A percentile compares a stretch with the other conserved stretches of the same genome.
phyloP scores from a whole-genome alignment of 1,140 invertebrate genomes.

The Teleogryllus occipitalis region DNA sequence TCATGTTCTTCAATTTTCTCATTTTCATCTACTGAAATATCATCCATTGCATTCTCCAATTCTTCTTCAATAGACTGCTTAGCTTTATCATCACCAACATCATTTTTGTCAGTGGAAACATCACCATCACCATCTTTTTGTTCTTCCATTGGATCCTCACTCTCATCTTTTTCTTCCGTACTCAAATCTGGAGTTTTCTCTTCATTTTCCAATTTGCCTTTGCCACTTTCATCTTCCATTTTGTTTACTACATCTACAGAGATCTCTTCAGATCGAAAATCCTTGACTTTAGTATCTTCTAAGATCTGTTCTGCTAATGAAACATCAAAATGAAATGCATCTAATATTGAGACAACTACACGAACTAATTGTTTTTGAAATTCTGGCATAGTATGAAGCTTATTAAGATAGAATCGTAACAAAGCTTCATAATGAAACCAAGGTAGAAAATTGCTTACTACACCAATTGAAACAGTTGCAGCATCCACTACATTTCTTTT shows the following conservation, averaged over 20 bases:
- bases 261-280: background rate
- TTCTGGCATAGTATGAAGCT: constrained; percentile 53
- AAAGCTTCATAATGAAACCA: constrained; percentile 82
- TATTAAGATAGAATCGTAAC: constrained; percentile 68
- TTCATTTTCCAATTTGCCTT: background rate
- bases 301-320: constrained; percentile 43
- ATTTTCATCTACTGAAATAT: constrained; percentile 25
- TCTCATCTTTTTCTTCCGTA: constrained; percentile 29
- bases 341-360: constrained; percentile 72
- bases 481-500: constrained; percentile 78
- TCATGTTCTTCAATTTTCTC: background rate
- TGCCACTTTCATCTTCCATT: constrained; percentile 27
- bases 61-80: constrained; percentile 30
- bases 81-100: background rate
- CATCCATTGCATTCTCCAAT: constrained; percentile 30
- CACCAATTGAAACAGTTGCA: constrained; percentile 57
- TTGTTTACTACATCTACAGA: background rate
- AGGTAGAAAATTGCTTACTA: constrained; percentile 64
- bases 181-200: constrained; percentile 28
- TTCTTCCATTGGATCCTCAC: background rate
- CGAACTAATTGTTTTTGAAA: constrained; percentile 76
- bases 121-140: constrained; percentile 8
- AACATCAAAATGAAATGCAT: constrained; percentile 90
- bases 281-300: background rate
- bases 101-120: background rate